Conservation (phyloP, 2,113 vertebrate genomes). For the Toxostoma redivivum region DNA sequence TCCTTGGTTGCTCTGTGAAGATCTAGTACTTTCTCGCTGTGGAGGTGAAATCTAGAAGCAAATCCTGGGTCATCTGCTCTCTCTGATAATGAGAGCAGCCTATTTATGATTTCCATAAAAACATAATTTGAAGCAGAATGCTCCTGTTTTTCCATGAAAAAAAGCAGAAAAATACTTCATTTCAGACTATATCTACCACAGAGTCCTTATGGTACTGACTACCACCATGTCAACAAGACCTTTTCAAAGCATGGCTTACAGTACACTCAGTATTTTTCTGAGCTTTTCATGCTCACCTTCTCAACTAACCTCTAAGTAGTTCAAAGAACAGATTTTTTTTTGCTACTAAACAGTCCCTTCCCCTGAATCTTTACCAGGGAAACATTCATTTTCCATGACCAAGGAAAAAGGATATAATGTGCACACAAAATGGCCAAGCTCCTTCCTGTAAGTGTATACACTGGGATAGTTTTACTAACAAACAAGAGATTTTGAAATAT, state of each 20-base stretch:
- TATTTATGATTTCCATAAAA: not conserved
- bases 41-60: not conserved
- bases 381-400: not conserved
- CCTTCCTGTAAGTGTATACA: not conserved
- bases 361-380: not conserved
- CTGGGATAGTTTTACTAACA: not conserved
- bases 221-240: not conserved
- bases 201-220: not conserved
- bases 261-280: not conserved
- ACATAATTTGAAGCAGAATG: not conserved
- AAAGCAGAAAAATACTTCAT: not conserved
- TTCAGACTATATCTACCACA: not conserved
- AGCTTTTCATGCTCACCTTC: not conserved
- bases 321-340: not conserved
- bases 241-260: not conserved
- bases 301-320: not conserved
- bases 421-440: not conserved
- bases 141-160: not conserved
- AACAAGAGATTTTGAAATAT: conserved; percentile 11
- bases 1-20: not conserved
- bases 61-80: not conserved
- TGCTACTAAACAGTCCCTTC: not conserved
- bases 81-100: not conserved
- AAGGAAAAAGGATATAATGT: not conserved
- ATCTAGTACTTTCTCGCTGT: not conserved